These are phyloP conservation scores for Epirrhoe tristata DNA, from an alignment of 2,888 invertebrate species.

Conservation along the genomic window DNA sequence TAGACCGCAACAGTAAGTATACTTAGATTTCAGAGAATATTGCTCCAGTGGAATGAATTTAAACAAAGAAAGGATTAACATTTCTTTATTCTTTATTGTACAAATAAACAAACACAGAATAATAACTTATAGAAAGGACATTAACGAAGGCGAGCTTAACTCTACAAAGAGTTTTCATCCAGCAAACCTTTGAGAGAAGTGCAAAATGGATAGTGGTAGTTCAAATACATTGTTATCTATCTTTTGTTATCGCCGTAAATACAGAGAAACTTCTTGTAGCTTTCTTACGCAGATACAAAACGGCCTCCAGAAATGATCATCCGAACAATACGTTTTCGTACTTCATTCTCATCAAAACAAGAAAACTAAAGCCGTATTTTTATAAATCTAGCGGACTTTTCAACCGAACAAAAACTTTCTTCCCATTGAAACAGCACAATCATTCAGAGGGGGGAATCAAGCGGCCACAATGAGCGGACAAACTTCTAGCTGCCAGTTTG, in stretches of 20 bases:
- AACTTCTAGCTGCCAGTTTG: conserved; percentile 84
- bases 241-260: not conserved
- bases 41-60: too few relatives aligned
- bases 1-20: too few relatives aligned
- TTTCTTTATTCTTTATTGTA: too few relatives aligned
- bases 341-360: conserved; percentile 53
- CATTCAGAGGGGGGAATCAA: conserved; percentile 77
- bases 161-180: too few relatives aligned
- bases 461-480: conserved; percentile 81
- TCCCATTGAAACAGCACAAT: conserved; percentile 82
- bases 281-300: conserved; percentile 25
- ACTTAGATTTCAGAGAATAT: too few relatives aligned
- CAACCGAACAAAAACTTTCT: conserved; percentile 73
- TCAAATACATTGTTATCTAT: not conserved
- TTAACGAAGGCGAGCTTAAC: too few relatives aligned
- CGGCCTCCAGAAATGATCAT: conserved; percentile 32
- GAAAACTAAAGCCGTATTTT: conserved; percentile 53
- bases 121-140: too few relatives aligned
- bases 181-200: too few relatives aligned
- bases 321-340: conserved; percentile 39
- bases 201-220: too few relatives aligned
- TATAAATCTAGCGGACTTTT: conserved; percentile 67
- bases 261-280: not conserved
- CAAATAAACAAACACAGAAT: too few relatives aligned
- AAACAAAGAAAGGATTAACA: too few relatives aligned